Evolutionary conservation across 2,888 invertebrate species (phyloP).

Genomic region (Melanotus villosus): DNA sequence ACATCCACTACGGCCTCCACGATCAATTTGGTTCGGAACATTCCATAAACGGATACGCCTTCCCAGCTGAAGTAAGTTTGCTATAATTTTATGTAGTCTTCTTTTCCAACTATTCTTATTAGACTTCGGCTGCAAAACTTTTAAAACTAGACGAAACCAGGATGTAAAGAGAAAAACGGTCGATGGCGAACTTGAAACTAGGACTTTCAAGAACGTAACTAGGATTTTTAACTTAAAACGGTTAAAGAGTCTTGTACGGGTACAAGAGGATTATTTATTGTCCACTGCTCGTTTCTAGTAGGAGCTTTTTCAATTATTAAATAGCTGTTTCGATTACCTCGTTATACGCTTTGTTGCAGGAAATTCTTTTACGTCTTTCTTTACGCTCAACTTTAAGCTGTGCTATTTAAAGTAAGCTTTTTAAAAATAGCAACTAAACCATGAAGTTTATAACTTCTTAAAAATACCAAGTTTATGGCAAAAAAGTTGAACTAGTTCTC

Average conservation of each 20-base stretch:
- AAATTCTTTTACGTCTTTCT: no score
- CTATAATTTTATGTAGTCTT: slow-evolving; percentile 22
- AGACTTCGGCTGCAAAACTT: slow-evolving; percentile 13
- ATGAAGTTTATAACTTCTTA: no score
- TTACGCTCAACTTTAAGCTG: no score
- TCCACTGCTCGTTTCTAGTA: no score
- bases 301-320: no score
- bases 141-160: slow-evolving; percentile 20
- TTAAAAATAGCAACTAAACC: no score
- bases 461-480: no score
- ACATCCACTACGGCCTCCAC: slow-evolving; percentile 92
- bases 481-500: no score
- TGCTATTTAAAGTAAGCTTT: no score
- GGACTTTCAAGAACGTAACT: not conserved
- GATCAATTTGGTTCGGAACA: slow-evolving; percentile 97
- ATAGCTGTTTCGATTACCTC: no score
- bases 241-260: not conserved
- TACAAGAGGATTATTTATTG: not conserved
- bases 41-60: slow-evolving; percentile 94
- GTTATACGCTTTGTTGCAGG: no score
- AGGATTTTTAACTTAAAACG: slow-evolving; percentile 7
- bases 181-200: slow-evolving; percentile 4
- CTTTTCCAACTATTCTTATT: slow-evolving; percentile 26
- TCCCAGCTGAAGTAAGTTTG: slow-evolving; percentile 94
- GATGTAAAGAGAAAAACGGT: slow-evolving; percentile 12